Evolutionary conservation across 2,888 invertebrate genomes (phyloP).

Genomic region (Drosophila melanosoma): DNA sequence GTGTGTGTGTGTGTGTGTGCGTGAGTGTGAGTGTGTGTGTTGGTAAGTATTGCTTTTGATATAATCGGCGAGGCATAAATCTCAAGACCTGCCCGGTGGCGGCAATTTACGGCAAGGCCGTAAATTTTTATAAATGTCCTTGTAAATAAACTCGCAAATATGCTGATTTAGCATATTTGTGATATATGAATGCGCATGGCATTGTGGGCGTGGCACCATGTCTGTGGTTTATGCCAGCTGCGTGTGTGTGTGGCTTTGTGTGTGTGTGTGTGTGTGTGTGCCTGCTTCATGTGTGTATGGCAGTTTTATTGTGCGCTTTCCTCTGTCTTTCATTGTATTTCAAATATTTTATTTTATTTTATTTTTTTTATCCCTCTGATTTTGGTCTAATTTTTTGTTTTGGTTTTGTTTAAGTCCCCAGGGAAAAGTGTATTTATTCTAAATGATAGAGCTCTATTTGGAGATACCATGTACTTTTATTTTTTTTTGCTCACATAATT

Average conservation of each 20-base stretch:
- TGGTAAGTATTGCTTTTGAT: conserved; percentile 38
- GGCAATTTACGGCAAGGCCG: conserved; percentile 78
- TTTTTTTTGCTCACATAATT: background rate
- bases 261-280: conserved; percentile 11
- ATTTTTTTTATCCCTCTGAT: conserved; percentile 66
- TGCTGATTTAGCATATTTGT: conserved; percentile 80
- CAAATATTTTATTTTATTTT: conserved; percentile 55
- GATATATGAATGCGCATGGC: conserved; percentile 65
- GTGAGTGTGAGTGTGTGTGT: background rate
- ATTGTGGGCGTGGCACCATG: conserved; percentile 68
- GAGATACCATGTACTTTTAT: background rate
- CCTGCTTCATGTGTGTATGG: conserved; percentile 61
- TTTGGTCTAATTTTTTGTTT: conserved; percentile 50
- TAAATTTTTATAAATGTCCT: conserved; percentile 81
- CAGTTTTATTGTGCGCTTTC: conserved; percentile 69
- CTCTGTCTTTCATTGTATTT: conserved; percentile 39
- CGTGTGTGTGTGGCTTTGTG: conserved; percentile 2
- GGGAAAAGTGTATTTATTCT: conserved; percentile 18
- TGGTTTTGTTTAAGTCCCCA: conserved; percentile 38
- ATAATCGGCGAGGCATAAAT: conserved; percentile 77
- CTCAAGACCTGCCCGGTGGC: conserved; percentile 79
- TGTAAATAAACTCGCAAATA: conserved; percentile 81
- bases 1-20: background rate
- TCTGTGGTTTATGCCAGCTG: conserved; percentile 69
- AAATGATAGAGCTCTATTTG: background rate